A percentile compares a stretch with the other conserved stretches of the same genome.
Evolutionary conservation across 2,113 vertebrate genomes (phyloP).

Genomic region (Paratilapia polleni): DNA sequence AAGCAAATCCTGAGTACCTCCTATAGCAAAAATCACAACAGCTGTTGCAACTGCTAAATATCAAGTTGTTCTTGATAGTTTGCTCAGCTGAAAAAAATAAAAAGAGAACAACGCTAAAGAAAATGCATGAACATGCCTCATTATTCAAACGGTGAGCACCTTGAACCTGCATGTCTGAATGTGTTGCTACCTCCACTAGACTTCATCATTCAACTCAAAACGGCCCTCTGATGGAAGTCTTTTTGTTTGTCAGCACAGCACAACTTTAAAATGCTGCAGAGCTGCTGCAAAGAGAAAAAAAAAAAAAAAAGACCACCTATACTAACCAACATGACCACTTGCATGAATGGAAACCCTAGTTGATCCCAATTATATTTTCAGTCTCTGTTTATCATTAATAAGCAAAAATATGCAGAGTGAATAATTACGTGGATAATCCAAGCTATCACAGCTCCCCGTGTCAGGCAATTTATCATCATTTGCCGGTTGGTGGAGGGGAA

Average conservation of each 20-base stretch:
- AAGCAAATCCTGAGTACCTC: neutral
- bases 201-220: slow-evolving; percentile 21
- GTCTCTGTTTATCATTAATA: slow-evolving; percentile 1
- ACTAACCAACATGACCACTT: neutral
- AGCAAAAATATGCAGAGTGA: slow-evolving; percentile 13
- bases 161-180: neutral
- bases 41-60: neutral
- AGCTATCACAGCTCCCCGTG: slow-evolving; percentile 2
- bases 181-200: neutral
- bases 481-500: neutral
- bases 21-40: neutral
- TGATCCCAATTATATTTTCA: slow-evolving; percentile 19
- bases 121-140: no score
- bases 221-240: neutral
- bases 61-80: neutral
- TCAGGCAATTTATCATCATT: slow-evolving; percentile 49
- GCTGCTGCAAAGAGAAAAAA: neutral
- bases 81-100: neutral
- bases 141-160: no score
- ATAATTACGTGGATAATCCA: slow-evolving; percentile 34
- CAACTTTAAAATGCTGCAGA: neutral
- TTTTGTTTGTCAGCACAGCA: neutral
- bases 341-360: neutral
- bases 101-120: neutral
- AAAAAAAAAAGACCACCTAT: neutral